Base-by-base conservation (phyloP, 2,888 invertebrate species). In the Meloe dianella region DNA sequence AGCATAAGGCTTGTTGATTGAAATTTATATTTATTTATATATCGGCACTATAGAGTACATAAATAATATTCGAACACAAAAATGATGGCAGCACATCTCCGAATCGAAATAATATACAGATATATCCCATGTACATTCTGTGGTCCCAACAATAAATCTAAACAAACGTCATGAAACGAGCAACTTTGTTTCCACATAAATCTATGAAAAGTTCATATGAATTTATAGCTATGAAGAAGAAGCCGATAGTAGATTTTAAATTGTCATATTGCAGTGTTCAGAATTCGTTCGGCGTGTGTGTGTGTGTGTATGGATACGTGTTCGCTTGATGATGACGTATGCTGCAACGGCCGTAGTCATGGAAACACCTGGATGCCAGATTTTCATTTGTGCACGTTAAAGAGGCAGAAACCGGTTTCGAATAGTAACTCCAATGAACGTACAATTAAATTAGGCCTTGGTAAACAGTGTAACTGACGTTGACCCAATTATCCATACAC, bases 211-310 rank as follows among this genome's bases (percentile, higher is more conserved):
- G 71, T 77, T 77, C 76, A 78, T 77, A 75, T 75, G 75, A 77
- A 78, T 78, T 77, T 77, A 78, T 78, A 66, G 77, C 71, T 51
- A 51, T 51, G 63, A 60, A 67, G 72, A 77, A 77, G 75, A 72
- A 75, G 72, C 73, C 71, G 77, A 77, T 78, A 76, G 78, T 77
- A 74, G 77, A 77, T 78, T 78, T 78, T 76, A 77, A 78, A 79
- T 76, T 77, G 78, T 79, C 78, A 75, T 75, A 76, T 72, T 74
- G 77, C 73, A 75, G 74, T 62, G 73, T 69, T 71, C 66, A 67
- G 68, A 61, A 64, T 59, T 20, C 60, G 61, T 54, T 29, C n/a
- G 51, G 12, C 12, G 51, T 51, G 20, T 47, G 20, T 47, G 47
- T 20, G 41, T 47, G 17, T 17, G 17, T 47, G 17, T 47, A 20